phyloP scores from a whole-genome alignment of 1,140 invertebrate species.

The Drosophila nebulosa region DNA sequence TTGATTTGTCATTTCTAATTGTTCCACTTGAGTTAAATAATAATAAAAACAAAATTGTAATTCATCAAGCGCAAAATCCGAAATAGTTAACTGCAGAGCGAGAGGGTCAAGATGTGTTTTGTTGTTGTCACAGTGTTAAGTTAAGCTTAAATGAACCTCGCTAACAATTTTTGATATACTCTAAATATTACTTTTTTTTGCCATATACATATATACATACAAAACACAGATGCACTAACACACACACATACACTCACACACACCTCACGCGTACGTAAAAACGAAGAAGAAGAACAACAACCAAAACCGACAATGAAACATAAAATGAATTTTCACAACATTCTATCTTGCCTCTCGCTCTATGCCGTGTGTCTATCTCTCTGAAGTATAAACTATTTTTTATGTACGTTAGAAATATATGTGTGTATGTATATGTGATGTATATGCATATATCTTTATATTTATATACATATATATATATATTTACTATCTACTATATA shows the following conservation, averaged over 20 bases:
- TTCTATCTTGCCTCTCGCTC: constrained; percentile 53
- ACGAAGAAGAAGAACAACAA: not conserved
- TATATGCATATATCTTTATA: not conserved
- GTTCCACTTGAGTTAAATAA: not conserved
- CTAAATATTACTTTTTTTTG: constrained; percentile 7
- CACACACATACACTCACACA: not conserved
- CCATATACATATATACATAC: constrained; percentile 1
- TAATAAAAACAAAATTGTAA: not conserved
- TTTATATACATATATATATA: constrained; percentile 52
- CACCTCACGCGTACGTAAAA: not conserved
- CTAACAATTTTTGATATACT: not conserved
- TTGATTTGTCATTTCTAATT: not conserved
- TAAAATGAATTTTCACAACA: not conserved
- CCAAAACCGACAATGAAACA: not conserved
- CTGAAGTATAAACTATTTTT: constrained; percentile 47
- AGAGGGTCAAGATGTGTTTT: not conserved
- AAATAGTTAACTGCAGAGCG: not conserved
- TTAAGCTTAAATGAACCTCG: constrained; percentile 3
- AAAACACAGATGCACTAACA: not conserved
- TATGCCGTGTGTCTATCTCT: constrained; percentile 36
- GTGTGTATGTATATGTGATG: too few species aligned
- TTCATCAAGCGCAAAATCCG: not conserved
- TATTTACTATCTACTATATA: constrained; percentile 33
- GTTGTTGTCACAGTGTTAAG: not conserved
- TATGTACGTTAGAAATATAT: constrained; percentile 25